A percentile compares a stretch with the other conserved stretches of the same genome.
Evolutionary conservation across 23 tunicate species (phyloP).

Genomic region (Trididemnum clinides): DNA sequence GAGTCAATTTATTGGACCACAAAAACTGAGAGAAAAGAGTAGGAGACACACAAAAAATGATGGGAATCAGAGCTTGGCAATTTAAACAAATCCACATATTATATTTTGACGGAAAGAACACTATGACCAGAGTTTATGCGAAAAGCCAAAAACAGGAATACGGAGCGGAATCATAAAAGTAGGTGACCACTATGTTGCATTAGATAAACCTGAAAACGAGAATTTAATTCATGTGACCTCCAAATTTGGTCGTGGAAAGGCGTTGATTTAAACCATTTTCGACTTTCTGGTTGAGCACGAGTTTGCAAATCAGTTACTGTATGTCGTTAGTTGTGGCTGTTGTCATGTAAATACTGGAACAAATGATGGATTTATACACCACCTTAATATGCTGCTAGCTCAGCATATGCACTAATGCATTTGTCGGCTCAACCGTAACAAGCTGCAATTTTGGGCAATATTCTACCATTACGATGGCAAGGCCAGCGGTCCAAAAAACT

Average conservation of each 20-base stretch:
- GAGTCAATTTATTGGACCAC: too few species aligned
- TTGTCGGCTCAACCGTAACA: conserved; percentile 12
- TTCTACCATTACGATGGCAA: neutral
- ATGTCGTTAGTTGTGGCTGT: conserved; percentile 9
- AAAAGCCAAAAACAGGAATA: too few species aligned
- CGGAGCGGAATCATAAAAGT: too few species aligned
- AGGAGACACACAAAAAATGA: too few species aligned
- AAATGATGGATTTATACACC: conserved; percentile 11
- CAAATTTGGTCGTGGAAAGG: neutral
- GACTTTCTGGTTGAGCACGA: conserved; percentile 27
- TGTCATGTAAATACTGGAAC: conserved; percentile 17
- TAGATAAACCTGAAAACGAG: neutral
- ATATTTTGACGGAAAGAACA: too few species aligned
- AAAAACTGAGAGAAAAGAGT: too few species aligned
- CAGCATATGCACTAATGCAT: conserved; percentile 21
- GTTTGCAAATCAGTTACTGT: neutral
- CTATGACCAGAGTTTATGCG: too few species aligned
- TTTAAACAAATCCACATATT: too few species aligned
- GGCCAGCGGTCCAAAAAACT: neutral
- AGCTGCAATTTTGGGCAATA: conserved; percentile 4
- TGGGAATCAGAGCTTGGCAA: too few species aligned
- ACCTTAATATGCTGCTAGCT: conserved; percentile 9
- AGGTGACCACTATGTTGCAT: neutral
- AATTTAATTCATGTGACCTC: conserved; percentile 11
- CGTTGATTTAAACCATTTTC: neutral